Evolutionary conservation across 2,113 vertebrate genomes (phyloP).

Genomic region (Heterocephalus glaber): DNA sequence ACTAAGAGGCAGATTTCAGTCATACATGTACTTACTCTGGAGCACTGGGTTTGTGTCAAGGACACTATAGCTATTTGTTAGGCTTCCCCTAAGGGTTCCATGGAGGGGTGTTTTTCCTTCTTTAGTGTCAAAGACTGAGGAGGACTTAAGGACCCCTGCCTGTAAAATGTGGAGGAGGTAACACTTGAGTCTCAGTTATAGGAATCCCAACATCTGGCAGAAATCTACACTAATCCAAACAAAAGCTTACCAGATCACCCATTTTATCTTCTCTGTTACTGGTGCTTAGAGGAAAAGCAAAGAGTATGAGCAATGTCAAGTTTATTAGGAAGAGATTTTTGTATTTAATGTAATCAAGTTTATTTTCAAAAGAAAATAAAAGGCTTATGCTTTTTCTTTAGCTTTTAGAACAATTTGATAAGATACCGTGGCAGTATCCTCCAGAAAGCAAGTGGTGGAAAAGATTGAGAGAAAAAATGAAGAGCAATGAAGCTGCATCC

Average conservation of each 20-base stretch:
- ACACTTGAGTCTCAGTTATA: background rate
- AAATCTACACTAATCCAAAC: background rate
- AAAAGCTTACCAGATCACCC: background rate
- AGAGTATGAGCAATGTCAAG: background rate
- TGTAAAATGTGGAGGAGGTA: background rate
- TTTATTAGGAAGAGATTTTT: constrained; percentile 9
- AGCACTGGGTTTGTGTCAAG: background rate
- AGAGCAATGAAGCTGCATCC: constrained; percentile 88
- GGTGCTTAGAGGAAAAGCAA: background rate
- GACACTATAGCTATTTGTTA: background rate
- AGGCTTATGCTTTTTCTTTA: constrained; percentile 71
- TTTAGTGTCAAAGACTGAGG: background rate
- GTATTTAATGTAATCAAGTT: constrained; percentile 5
- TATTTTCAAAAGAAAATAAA: constrained; percentile 47
- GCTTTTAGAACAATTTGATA: constrained; percentile 88
- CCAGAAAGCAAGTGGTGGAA: constrained; percentile 92
- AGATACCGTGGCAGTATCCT: constrained; percentile 88
- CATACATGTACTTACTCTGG: background rate
- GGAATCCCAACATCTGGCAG: background rate
- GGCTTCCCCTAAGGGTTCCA: background rate
- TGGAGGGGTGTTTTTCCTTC: background rate
- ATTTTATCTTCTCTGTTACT: background rate
- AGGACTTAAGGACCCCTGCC: background rate
- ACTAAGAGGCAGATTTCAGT: background rate
- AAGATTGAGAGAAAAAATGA: constrained; percentile 89